A percentile compares a stretch with the other conserved stretches of the same genome.
These are phyloP conservation scores for Falco biarmicus DNA, from an alignment of 2,797 vertebrate species.

Conservation along the genomic window DNA sequence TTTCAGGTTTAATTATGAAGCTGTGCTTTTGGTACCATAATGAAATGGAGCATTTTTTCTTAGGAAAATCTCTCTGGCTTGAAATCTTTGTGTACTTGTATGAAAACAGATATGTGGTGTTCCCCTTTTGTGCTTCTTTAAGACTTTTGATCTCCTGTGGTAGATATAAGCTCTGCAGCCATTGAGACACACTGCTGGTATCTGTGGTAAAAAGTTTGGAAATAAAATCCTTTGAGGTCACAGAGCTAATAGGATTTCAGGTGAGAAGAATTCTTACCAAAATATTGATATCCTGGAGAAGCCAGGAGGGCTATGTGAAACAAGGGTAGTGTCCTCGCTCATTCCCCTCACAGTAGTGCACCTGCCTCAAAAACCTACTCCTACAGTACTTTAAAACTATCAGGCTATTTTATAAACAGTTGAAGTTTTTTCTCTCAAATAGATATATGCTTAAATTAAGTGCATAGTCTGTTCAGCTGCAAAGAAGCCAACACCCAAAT, in stretches of 20 bases:
- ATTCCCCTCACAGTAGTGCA: not conserved
- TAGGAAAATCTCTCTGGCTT: not conserved
- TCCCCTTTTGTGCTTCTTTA: not conserved
- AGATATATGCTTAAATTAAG: not conserved
- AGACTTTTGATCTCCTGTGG: not conserved
- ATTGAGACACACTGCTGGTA: not conserved
- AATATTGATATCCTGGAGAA: not conserved
- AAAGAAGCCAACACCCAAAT: not conserved
- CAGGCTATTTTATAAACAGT: not conserved
- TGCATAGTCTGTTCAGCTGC: not conserved
- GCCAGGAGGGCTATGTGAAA: not conserved
- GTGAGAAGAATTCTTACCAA: not conserved
- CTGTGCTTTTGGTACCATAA: not conserved
- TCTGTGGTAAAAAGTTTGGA: not conserved
- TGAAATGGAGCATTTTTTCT: not conserved
- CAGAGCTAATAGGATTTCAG: not conserved
- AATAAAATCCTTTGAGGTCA: not conserved
- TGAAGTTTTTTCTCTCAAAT: not conserved
- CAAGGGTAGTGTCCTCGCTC: not conserved
- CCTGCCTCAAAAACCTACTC: not conserved
- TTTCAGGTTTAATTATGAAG: slow-evolving; percentile 43
- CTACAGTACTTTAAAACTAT: not conserved
- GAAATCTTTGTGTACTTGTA: not conserved
- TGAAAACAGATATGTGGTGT: not conserved
- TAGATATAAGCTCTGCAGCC: not conserved